Percentiles rank a stretch among this genome's conserved stretches.
Conservation (phyloP, 2,113 vertebrate genomes). For the Pituophis catenifer region DNA sequence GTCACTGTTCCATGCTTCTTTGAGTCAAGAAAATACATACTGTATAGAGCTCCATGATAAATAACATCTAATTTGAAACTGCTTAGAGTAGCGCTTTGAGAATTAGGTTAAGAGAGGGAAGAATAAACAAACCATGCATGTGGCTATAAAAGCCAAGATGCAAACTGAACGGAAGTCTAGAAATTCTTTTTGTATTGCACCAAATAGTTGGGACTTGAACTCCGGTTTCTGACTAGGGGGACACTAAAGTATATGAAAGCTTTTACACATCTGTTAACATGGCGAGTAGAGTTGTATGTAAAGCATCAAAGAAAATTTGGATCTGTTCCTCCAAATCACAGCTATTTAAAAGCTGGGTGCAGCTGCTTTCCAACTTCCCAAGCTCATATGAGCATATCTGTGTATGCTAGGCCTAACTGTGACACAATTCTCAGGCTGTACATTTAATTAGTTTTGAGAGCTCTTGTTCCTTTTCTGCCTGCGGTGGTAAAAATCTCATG, state of each 20-base stretch:
- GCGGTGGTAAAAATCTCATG: background rate
- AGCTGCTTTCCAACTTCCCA: background rate
- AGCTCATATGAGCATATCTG: background rate
- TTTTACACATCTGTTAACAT: background rate
- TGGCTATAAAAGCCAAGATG: background rate
- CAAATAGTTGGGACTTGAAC: background rate
- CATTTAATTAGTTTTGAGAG: background rate
- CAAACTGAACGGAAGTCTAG: background rate
- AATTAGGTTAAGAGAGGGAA: background rate
- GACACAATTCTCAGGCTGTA: background rate
- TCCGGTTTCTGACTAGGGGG: background rate
- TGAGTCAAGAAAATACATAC: background rate
- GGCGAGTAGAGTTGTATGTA: background rate
- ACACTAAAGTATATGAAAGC: background rate
- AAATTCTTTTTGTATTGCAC: background rate
- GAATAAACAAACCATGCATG: background rate
- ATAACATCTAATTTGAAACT: background rate
- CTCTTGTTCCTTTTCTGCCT: background rate
- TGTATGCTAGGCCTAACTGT: background rate
- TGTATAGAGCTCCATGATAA: background rate
- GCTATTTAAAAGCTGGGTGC: background rate
- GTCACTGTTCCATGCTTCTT: background rate
- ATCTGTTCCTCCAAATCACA: background rate
- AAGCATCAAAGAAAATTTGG: background rate
- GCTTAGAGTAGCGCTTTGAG: background rate